These are phyloP conservation scores for Muscicapa comitata DNA, from an alignment of 2,797 vertebrate genomes.

Conservation along the genomic window DNA sequence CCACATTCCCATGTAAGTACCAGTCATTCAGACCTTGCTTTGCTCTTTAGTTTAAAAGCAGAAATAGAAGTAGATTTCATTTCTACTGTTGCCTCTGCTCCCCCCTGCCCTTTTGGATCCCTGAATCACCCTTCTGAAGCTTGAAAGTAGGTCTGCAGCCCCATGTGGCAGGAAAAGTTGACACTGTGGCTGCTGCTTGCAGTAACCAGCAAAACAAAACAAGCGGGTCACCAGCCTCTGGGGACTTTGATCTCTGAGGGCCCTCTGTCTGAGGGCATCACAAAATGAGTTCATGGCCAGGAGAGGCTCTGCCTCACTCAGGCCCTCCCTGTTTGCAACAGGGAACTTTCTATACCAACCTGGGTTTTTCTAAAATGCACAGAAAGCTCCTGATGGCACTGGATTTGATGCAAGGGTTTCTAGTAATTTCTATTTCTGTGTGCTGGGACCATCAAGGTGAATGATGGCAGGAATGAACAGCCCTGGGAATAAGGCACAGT, in stretches of 20 bases:
- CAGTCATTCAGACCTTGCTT: background rate
- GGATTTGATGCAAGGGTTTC: background rate
- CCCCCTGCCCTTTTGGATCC: background rate
- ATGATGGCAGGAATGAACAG: background rate
- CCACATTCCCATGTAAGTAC: background rate
- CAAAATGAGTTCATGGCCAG: background rate
- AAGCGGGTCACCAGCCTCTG: background rate
- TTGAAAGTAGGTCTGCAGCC: background rate
- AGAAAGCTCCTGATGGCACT: background rate
- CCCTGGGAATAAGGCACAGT: background rate
- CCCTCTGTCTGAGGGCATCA: background rate
- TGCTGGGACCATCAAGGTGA: background rate
- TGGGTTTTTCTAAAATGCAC: background rate
- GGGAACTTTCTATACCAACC: background rate
- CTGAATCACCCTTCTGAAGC: background rate
- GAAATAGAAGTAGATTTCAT: background rate
- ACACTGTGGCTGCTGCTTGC: accelerated
- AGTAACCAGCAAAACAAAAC: background rate
- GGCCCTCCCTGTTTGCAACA: accelerated
- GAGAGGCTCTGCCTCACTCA: background rate
- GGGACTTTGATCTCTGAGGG: background rate
- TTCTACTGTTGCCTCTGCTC: background rate
- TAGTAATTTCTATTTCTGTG: background rate
- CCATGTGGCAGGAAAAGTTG: accelerated
- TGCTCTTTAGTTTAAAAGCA: background rate